Evolutionary conservation across 2,113 vertebrate genomes (phyloP).

Genomic region (Egretta garzetta): DNA sequence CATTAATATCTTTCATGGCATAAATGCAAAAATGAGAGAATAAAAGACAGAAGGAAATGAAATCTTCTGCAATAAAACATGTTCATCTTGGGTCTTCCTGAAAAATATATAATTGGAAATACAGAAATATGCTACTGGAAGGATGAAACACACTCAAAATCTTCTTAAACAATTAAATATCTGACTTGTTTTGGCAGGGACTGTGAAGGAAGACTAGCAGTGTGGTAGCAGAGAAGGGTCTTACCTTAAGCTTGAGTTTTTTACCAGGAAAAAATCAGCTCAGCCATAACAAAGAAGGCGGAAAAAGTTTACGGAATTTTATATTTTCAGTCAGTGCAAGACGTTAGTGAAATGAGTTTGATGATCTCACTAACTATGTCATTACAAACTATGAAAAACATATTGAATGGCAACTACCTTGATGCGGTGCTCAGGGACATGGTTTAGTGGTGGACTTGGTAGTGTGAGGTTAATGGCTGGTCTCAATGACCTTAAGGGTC

Average conservation of each 20-base stretch:
- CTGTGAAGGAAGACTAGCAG: neutral
- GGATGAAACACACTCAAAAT: neutral
- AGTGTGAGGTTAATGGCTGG: neutral
- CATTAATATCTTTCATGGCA: neutral
- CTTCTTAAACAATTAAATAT: neutral
- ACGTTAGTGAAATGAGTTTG: neutral
- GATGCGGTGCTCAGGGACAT: neutral
- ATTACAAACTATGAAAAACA: neutral
- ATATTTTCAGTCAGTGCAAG: neutral
- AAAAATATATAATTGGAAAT: neutral
- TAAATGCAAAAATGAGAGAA: neutral
- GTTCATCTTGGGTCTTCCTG: neutral
- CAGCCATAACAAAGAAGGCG: neutral
- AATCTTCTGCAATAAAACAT: neutral
- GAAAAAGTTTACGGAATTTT: neutral
- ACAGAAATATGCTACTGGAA: neutral
- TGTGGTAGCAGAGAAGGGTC: neutral
- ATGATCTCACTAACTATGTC: neutral
- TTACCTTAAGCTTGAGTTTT: neutral
- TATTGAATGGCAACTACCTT: neutral
- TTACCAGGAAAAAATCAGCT: neutral
- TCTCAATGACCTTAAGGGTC: neutral
- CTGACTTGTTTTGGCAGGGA: neutral
- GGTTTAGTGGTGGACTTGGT: neutral
- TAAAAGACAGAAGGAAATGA: constrained; percentile 4